Conservation (phyloP, 1,140 invertebrate genomes). For the Aphidius ervi region DNA sequence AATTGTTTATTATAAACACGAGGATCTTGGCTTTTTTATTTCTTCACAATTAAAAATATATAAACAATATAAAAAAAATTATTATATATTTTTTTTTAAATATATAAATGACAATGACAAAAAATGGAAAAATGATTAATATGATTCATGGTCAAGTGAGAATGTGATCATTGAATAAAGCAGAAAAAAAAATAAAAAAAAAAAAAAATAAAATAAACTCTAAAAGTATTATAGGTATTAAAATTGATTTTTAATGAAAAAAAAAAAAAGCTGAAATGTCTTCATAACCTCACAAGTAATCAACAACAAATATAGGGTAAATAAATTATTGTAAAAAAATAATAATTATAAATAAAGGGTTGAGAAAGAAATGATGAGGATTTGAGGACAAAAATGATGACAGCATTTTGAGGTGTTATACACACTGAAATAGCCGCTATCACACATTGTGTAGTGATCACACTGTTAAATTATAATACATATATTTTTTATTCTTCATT, state of each 20-base stretch:
- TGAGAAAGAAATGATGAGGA: background rate
- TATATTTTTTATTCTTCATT: background rate
- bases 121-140: background rate
- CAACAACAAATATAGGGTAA: background rate
- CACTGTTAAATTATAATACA: background rate
- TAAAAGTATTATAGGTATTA: no score
- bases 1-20: no score
- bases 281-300: no score
- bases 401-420: constrained; percentile 18
- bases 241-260: no score
- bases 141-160: no score
- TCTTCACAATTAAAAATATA: no score
- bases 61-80: background rate
- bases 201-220: background rate
- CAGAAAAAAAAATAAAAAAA: background rate
- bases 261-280: no score
- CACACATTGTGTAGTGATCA: no score
- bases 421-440: background rate
- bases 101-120: background rate
- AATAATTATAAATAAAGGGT: background rate
- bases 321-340: background rate
- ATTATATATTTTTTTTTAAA: background rate
- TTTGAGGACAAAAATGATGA: constrained; percentile 1
- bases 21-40: no score
- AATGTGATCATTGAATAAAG: background rate